Base-by-base conservation (phyloP, 2,888 invertebrate genomes). In the Drosophila formosana region DNA sequence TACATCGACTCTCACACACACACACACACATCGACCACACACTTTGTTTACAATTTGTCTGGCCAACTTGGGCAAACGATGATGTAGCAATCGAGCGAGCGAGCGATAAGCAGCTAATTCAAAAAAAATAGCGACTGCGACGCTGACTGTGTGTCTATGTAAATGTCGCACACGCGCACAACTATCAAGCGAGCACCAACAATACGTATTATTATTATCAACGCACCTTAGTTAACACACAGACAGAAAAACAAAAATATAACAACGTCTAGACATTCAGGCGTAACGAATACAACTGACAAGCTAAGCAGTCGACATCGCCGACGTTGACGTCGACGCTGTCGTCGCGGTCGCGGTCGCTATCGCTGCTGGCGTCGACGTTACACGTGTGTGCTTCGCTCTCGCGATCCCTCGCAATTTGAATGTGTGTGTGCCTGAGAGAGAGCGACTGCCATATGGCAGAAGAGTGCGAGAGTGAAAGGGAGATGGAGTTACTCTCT, bases 261-360 rank as follows among this genome's bases (percentile, higher is more conserved):
- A 53, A 67, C 51, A 56, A 57, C 84, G 89, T 84, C 84, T 88
- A 78, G 87, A 88, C 84, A 65, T 68, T 74, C 78, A 66, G 79
- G 87, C 76, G 88, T 71, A 69, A 67, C 65, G 68, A 80, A 88
- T 63, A 66, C 61, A 72, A 83, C 78, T 88, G 72, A 69, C 60
- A 58, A 37, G 7, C 25, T 23, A 43, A 45, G 18, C 26, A 28
- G 30, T 26, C 39, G 34, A 41, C 37, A 43, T 6, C 26, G 46
- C n/a, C 18, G 28, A 28, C 50, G 53, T 34, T 43, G 56, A 32
- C 25, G 34, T 28, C 34, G 49, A n/a, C 30, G 56, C 4, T 37
- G 26, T 4, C n/a, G 45, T 26, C 39, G 45, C 7, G n/a, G 30
- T 7, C 53, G 8, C 32, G 0, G 32, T 3, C 8, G 34, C 34